These are phyloP conservation scores for Progne subis DNA, from an alignment of 2,113 vertebrate genomes.

Conservation along the genomic window DNA sequence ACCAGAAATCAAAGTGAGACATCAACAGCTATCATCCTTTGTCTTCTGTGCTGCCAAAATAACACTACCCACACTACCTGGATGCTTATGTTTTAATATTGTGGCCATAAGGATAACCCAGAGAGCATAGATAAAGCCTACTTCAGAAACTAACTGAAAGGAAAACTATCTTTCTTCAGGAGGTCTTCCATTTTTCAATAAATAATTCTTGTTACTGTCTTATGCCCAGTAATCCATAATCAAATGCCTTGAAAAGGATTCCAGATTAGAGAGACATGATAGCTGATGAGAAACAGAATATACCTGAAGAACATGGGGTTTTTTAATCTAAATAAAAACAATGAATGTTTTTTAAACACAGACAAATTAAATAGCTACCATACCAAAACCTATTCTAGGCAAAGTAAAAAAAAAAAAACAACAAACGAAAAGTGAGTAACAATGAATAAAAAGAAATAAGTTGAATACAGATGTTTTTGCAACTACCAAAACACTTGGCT, in stretches of 20 bases:
- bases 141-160: not conserved
- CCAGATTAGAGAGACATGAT: not conserved
- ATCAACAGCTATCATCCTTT: not conserved
- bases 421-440: not conserved
- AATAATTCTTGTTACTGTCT: not conserved
- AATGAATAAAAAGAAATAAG: not conserved
- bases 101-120: not conserved
- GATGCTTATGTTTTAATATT: not conserved
- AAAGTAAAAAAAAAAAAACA: not conserved
- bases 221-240: not conserved
- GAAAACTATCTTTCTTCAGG: not conserved
- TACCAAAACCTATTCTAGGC: not conserved
- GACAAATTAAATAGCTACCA: not conserved
- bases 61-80: not conserved
- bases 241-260: not conserved
- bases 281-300: not conserved
- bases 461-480: not conserved
- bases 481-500: not conserved
- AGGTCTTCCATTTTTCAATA: not conserved
- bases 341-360: not conserved
- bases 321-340: not conserved
- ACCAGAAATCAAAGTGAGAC: not conserved
- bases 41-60: not conserved
- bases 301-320: not conserved
- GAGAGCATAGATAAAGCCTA: not conserved